phyloP scores from a whole-genome alignment of 2,888 invertebrate genomes.

The Limnephilus auricula region DNA sequence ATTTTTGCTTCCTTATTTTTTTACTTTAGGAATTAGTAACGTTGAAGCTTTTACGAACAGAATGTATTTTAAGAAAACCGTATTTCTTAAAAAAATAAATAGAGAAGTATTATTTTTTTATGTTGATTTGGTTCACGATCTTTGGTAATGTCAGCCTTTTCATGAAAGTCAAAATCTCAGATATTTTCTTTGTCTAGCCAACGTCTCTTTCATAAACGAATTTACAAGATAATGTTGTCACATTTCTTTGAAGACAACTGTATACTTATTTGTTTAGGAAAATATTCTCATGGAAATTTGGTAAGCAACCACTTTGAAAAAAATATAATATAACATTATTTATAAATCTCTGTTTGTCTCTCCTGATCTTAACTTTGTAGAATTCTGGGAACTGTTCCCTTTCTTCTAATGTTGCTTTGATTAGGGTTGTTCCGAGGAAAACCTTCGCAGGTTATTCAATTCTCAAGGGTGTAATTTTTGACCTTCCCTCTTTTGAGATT shows the following conservation, averaged over 20 bases:
- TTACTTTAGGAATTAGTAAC: no score
- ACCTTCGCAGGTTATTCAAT: conserved; percentile 7
- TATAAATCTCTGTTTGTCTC: not conserved
- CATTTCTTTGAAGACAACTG: not conserved
- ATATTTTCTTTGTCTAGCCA: not conserved
- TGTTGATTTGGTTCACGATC: not conserved
- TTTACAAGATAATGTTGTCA: not conserved
- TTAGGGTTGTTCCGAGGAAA: not conserved
- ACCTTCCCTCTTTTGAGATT: not conserved
- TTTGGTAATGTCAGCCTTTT: not conserved
- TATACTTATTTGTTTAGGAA: not conserved
- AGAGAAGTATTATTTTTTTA: not conserved
- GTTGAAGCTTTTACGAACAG: no score
- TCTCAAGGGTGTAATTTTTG: conserved; percentile 4
- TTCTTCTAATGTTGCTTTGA: not conserved
- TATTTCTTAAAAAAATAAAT: no score
- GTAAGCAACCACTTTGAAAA: not conserved
- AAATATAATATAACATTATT: not conserved
- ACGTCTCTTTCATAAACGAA: not conserved
- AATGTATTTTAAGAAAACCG: no score
- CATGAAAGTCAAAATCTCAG: not conserved
- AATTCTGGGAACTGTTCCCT: not conserved
- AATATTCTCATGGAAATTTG: not conserved
- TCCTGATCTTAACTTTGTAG: not conserved
- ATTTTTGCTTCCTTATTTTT: no score